Percentiles rank a stretch among this genome's conserved stretches.
These are phyloP conservation scores for Autographa pulchrina DNA, from an alignment of 2,888 invertebrate species.

Conservation along the genomic window DNA sequence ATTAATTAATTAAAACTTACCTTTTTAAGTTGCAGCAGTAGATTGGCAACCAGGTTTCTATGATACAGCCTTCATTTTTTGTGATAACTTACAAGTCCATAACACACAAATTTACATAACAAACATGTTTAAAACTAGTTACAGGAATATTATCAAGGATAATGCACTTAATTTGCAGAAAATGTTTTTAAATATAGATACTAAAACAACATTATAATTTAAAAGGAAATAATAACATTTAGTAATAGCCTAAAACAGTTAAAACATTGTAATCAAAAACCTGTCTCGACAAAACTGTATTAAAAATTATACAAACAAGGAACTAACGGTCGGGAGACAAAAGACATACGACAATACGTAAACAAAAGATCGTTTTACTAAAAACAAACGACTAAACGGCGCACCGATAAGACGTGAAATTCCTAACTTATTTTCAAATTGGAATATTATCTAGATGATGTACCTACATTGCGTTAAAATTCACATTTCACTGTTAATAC, in stretches of 20 bases:
- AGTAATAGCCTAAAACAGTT: slow-evolving; percentile 20
- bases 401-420: slow-evolving; percentile 66
- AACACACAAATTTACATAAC: slow-evolving; percentile 49
- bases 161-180: not conserved
- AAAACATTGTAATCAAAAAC: slow-evolving; percentile 51
- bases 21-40: slow-evolving; percentile 20
- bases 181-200: not conserved
- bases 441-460: slow-evolving; percentile 59
- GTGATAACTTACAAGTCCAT: slow-evolving; percentile 50
- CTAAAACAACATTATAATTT: slow-evolving; percentile 14
- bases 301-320: slow-evolving; percentile 47
- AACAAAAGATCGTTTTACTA: slow-evolving; percentile 68
- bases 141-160: not conserved
- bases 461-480: slow-evolving; percentile 85
- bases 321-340: slow-evolving; percentile 45
- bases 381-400: slow-evolving; percentile 70
- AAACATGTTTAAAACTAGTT: slow-evolving; percentile 26
- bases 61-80: slow-evolving; percentile 22
- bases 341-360: slow-evolving; percentile 60
- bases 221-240: slow-evolving; percentile 21
- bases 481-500: slow-evolving; percentile 82
- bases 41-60: slow-evolving; percentile 15
- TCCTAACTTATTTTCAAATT: slow-evolving; percentile 70
- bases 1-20: slow-evolving; percentile 42
- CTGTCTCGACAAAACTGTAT: slow-evolving; percentile 76